Conservation (phyloP, 2,888 invertebrate genomes). For the Protodeltote pygarga region DNA sequence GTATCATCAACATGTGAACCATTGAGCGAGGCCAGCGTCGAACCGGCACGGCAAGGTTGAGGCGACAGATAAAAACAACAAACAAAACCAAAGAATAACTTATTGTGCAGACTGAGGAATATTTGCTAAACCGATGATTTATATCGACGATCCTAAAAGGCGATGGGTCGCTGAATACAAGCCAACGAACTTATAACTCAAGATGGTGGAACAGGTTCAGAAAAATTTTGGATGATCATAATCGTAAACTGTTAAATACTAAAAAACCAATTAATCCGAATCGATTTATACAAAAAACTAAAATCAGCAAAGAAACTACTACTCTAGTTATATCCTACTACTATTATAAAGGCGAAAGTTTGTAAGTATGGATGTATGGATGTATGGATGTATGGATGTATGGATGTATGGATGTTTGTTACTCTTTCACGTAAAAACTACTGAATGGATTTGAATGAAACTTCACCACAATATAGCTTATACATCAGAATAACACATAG, state of each 20-base stretch:
- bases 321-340: background rate
- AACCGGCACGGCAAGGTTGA: slow-evolving; percentile 72
- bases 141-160: slow-evolving; percentile 37
- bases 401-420: too few species aligned
- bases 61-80: slow-evolving; percentile 70
- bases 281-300: too few species aligned
- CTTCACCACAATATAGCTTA: too few species aligned
- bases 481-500: too few species aligned
- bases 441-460: too few species aligned
- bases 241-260: slow-evolving; percentile 1
- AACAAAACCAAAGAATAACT: slow-evolving; percentile 55
- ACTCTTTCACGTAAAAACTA: too few species aligned
- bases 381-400: too few species aligned
- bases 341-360: too few species aligned
- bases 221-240: slow-evolving; percentile 1
- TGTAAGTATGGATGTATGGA: too few species aligned
- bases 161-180: slow-evolving; percentile 26
- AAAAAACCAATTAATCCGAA: too few species aligned
- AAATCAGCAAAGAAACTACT: background rate
- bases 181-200: slow-evolving; percentile 34
- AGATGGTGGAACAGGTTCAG: slow-evolving; percentile 1
- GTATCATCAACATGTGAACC: slow-evolving; percentile 58
- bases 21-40: slow-evolving; percentile 65
- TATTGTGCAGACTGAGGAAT: slow-evolving; percentile 49
- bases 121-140: slow-evolving; percentile 47